Evolutionary conservation across 2,888 invertebrate species (phyloP).

Genomic region (Athetis lepigone): DNA sequence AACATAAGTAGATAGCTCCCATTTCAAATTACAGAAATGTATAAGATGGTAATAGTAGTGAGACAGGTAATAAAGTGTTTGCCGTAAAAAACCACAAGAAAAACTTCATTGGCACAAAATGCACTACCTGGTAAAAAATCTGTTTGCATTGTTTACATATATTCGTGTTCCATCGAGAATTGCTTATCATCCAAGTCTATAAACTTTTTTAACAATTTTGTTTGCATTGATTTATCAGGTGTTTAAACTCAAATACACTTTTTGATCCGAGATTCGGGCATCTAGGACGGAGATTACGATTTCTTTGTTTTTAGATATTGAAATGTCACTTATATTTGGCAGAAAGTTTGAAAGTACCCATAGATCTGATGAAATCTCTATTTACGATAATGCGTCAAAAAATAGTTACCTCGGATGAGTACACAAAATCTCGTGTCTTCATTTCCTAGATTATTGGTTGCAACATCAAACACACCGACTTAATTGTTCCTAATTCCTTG

Average conservation of each 20-base stretch:
- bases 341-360: conserved; percentile 3
- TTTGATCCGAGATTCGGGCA: neutral
- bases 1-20: no score
- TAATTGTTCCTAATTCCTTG: conserved; percentile 43
- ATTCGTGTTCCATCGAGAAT: conserved; percentile 6
- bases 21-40: neutral
- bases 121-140: conserved; percentile 21
- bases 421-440: conserved; percentile 1
- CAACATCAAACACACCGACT: conserved; percentile 19
- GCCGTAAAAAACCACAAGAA: conserved; percentile 1
- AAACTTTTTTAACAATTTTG: conserved; percentile 33
- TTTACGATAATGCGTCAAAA: neutral
- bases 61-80: neutral
- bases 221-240: conserved; percentile 24
- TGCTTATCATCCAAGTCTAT: conserved; percentile 26
- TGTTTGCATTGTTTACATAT: conserved; percentile 28
- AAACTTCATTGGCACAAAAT: conserved; percentile 10
- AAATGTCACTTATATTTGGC: neutral
- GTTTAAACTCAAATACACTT: conserved; percentile 19
- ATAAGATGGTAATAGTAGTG: neutral
- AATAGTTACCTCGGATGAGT: neutral
- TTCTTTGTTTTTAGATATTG: conserved; percentile 1
- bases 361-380: conserved; percentile 7
- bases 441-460: no score
- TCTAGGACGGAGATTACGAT: conserved; percentile 7